These are phyloP conservation scores for Stenodera caucasica DNA, from an alignment of 2,888 invertebrate genomes.

Conservation along the genomic window DNA sequence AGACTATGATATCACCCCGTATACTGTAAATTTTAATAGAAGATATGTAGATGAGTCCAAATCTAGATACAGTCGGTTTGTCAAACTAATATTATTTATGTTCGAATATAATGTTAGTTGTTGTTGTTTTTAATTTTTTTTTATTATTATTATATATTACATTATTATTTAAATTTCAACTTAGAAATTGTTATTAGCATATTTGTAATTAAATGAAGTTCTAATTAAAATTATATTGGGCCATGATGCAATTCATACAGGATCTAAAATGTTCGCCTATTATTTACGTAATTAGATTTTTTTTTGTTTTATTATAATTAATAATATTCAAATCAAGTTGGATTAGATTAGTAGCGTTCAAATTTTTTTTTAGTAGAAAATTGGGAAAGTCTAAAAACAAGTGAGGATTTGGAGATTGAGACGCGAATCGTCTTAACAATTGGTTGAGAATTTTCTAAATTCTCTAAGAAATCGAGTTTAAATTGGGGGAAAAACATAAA, in stretches of 20 bases:
- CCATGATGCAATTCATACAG: constrained; percentile 16
- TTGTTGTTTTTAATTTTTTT: background rate
- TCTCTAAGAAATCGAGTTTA: background rate
- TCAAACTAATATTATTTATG: constrained; percentile 20
- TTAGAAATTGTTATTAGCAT: constrained; percentile 13
- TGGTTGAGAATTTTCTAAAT: too few species aligned
- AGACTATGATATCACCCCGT: too few species aligned
- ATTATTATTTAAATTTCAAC: constrained; percentile 17
- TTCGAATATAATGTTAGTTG: background rate
- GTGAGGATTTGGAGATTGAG: too few species aligned
- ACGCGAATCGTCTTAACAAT: too few species aligned
- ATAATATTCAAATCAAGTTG: too few species aligned
- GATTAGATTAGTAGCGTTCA: too few species aligned
- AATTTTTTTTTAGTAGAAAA: too few species aligned
- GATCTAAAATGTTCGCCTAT: constrained; percentile 3
- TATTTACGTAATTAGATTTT: constrained; percentile 16
- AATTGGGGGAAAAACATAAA: background rate
- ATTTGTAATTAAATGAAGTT: constrained; percentile 1
- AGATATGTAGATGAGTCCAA: background rate
- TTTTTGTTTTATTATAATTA: too few species aligned
- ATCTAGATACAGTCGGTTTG: constrained; percentile 19
- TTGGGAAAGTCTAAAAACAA: too few species aligned
- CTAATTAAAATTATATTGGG: background rate
- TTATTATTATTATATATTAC: constrained; percentile 23
- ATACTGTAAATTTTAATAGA: too few species aligned